Conservation (phyloP, 2,797 vertebrate species). For the Alcedo quadribrachys region DNA sequence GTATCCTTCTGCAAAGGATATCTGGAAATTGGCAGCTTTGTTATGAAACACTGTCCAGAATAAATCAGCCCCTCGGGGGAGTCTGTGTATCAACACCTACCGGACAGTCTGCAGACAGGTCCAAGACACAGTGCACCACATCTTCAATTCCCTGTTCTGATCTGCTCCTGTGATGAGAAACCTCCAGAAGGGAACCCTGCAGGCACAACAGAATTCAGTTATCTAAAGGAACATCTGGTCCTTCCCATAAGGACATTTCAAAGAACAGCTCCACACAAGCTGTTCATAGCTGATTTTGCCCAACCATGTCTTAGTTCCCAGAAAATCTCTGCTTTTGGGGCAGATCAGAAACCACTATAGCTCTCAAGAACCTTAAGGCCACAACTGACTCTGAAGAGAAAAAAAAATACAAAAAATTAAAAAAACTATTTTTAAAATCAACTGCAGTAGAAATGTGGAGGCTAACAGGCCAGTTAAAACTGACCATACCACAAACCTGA, state of each 20-base stretch:
- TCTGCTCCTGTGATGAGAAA: slow-evolving; percentile 97
- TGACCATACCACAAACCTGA: background rate
- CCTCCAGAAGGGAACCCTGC: slow-evolving; percentile 95
- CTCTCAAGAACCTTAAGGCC: background rate
- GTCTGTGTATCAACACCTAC: slow-evolving; percentile 54
- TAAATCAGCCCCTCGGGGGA: background rate
- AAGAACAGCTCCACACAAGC: background rate
- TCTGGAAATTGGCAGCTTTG: background rate
- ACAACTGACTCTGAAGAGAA: background rate
- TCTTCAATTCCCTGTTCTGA: slow-evolving; percentile 95
- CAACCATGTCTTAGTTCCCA: fast-evolving
- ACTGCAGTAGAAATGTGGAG: background rate
- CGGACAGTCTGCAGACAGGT: slow-evolving; percentile 95
- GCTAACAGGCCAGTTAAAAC: background rate
- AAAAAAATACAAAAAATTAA: background rate
- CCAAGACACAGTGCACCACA: slow-evolving; percentile 99
- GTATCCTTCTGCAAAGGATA: background rate
- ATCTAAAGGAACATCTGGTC: background rate
- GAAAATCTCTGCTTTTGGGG: background rate
- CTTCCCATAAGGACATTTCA: background rate
- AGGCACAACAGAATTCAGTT: background rate
- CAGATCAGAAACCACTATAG: background rate
- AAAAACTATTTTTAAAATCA: background rate
- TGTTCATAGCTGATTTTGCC: background rate
- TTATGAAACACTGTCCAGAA: background rate